phyloP scores from a whole-genome alignment of 1,140 invertebrate species.

The Onthophagus taurus region DNA sequence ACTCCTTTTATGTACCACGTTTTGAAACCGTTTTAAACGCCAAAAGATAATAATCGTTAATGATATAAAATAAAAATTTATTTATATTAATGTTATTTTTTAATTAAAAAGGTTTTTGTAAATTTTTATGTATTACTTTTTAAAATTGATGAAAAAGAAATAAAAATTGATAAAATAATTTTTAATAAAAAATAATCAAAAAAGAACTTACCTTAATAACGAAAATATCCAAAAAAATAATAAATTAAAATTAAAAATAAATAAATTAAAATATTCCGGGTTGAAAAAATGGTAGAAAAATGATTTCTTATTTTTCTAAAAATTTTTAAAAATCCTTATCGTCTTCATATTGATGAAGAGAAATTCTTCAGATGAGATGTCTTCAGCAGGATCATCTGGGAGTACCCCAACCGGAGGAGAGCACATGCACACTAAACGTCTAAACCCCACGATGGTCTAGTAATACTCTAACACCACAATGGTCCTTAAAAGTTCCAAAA shows the following conservation, averaged over 20 bases:
- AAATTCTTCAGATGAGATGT: conserved; percentile 1
- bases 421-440: conserved; percentile 28
- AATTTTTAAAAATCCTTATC: conserved; percentile 6
- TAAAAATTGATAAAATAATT: conserved; percentile 4
- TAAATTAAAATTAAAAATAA: neutral
- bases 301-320: neutral
- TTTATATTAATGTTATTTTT: no score
- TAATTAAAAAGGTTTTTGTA: no score
- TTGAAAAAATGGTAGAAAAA: no score
- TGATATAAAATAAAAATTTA: no score
- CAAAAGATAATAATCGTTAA: no score
- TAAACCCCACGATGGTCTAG: conserved; percentile 38
- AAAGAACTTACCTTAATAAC: conserved; percentile 6
- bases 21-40: no score
- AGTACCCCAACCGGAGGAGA: conserved; percentile 13
- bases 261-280: no score
- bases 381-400: conserved; percentile 2
- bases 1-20: no score
- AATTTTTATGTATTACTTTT: no score
- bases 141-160: neutral
- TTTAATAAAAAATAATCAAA: conserved; percentile 4
- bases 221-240: neutral
- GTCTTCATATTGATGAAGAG: no score
- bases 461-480: conserved; percentile 39
- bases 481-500: conserved; percentile 33